phyloP scores from a whole-genome alignment of 2,888 invertebrate genomes.

The Agonopterix alstromeriana region DNA sequence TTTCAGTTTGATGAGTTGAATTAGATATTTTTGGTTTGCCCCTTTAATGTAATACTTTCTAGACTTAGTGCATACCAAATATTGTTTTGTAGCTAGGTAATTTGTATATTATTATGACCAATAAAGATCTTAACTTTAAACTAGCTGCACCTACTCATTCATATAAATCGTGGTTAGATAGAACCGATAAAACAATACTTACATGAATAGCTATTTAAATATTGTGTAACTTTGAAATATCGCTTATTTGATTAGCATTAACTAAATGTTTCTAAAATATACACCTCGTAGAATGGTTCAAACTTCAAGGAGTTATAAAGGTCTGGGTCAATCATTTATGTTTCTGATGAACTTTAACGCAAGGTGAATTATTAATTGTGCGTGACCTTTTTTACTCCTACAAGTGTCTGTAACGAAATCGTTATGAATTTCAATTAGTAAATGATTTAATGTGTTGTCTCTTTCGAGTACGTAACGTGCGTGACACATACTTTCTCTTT shows the following conservation, averaged over 20 bases:
- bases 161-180: slow-evolving; percentile 5
- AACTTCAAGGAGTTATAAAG: slow-evolving; percentile 29
- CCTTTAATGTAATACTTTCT: no score
- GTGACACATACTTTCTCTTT: slow-evolving; percentile 18
- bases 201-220: slow-evolving; percentile 6
- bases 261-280: slow-evolving; percentile 10
- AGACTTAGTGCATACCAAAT: no score
- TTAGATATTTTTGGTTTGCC: no score
- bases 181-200: slow-evolving; percentile 8
- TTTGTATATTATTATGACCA: neutral
- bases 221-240: slow-evolving; percentile 6
- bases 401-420: neutral
- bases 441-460: neutral
- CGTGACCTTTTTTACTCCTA: neutral
- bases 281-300: slow-evolving; percentile 14
- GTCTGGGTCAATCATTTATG: slow-evolving; percentile 36
- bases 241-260: slow-evolving; percentile 9
- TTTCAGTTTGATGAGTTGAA: no score
- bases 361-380: slow-evolving; percentile 37
- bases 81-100: neutral
- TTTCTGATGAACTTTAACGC: slow-evolving; percentile 40
- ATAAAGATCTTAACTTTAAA: slow-evolving; percentile 5
- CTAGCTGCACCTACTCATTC: slow-evolving; percentile 7
- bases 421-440: no score
- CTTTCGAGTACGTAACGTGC: neutral